A percentile compares a stretch with the other conserved stretches of the same genome.
phyloP scores from a whole-genome alignment of 1,140 invertebrate genomes.

The Brachionus paranguensis region DNA sequence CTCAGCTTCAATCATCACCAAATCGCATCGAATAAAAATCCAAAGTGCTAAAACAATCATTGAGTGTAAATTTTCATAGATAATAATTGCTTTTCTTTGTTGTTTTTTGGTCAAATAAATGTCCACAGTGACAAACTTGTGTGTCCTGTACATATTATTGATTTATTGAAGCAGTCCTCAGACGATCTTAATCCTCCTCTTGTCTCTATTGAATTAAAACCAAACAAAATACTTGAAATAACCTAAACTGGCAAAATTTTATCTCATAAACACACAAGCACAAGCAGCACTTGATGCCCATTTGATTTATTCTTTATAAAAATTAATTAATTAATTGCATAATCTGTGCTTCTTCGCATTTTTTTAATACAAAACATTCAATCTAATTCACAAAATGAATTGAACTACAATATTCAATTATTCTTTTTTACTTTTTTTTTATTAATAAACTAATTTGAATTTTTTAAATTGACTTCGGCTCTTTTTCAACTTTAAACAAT shows the following conservation, averaged over 20 bases:
- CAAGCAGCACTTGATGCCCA: neutral
- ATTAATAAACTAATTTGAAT: neutral
- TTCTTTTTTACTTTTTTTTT: neutral
- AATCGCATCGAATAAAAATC: neutral
- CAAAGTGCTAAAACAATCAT: slow-evolving; percentile 22
- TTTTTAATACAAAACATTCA: neutral
- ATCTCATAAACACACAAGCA: neutral
- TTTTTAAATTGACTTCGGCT: neutral
- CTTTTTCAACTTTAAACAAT: neutral
- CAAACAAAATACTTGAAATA: neutral
- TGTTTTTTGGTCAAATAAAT: neutral
- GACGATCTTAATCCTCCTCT: neutral
- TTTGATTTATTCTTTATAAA: neutral
- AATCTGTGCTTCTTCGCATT: neutral
- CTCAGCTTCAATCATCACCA: neutral
- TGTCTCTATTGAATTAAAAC: neutral
- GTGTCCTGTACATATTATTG: neutral
- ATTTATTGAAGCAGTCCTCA: neutral
- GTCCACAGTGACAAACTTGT: neutral
- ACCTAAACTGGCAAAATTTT: neutral
- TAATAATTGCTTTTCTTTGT: neutral
- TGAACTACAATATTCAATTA: neutral
- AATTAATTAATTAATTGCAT: neutral
- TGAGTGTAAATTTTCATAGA: slow-evolving; percentile 13
- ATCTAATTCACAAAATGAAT: neutral